These are phyloP conservation scores for Zaprionus vittiger DNA, from an alignment of 1,140 invertebrate genomes.

Conservation along the genomic window DNA sequence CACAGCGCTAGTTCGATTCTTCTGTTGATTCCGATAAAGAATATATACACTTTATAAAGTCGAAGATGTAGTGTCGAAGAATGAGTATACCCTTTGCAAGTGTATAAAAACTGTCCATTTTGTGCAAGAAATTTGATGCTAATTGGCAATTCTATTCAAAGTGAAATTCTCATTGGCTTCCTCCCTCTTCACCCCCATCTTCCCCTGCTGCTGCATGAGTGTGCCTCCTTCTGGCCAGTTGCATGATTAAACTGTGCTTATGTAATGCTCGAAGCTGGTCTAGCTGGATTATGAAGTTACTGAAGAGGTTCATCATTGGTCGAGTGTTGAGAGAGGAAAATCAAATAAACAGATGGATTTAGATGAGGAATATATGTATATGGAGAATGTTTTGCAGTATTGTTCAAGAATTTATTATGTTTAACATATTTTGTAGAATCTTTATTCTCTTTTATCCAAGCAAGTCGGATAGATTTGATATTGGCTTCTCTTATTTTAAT, in stretches of 20 bases:
- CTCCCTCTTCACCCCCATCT: background rate
- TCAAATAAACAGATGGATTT: background rate
- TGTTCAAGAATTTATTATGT: background rate
- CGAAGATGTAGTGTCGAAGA: no score
- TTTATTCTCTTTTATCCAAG: background rate
- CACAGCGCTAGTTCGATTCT: no score
- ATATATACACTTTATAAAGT: no score
- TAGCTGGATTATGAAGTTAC: background rate
- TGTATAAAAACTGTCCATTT: background rate
- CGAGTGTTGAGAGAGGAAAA: background rate
- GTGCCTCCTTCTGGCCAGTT: background rate
- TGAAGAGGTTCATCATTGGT: background rate
- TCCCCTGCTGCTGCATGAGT: background rate
- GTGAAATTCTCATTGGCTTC: background rate
- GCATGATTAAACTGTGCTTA: background rate
- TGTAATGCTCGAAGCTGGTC: background rate
- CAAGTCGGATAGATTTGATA: background rate
- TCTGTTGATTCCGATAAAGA: no score
- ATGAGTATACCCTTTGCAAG: no score
- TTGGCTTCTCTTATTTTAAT: no score
- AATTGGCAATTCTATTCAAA: conserved; percentile 11
- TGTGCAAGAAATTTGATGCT: conserved; percentile 7
- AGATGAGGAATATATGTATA: background rate
- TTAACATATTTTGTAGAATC: background rate
- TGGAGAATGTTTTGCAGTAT: background rate